Base-by-base conservation (phyloP, 2,888 invertebrate genomes). In the Prionchulus punctatus region DNA sequence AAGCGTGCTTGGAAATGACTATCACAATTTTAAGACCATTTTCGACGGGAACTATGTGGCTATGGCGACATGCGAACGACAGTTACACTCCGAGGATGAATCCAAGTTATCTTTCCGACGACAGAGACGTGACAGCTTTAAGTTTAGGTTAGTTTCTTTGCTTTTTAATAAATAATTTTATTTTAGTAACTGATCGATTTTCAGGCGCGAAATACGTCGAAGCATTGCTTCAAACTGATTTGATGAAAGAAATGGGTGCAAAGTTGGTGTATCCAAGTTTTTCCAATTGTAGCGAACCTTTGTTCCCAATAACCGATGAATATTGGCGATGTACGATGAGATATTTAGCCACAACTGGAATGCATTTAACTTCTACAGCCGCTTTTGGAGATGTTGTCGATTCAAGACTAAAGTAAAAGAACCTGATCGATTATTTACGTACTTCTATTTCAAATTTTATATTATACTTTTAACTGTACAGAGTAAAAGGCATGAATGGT, bases 41-140 rank as follows among this genome's bases (percentile, higher is more conserved):
- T 43, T 54, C 54, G 2, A 30, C 30, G 26, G 60, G 59, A 15
- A 59, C 59, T 1, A 58, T 59, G 59, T 59, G 59, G 59, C 12
- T 59, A 18, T 55, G 57, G 55, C 50, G 58, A 4, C 25, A 27
- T 18, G 26, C 43, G 23, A 53, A 59, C 26, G 57, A 25, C 25
- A 56, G 53, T 15, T 18, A 25, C 2, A 27, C 12, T 27, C 57
- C 59, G n/a, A 43, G 43, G 1, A 50, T 57, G n/a, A 55, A 59
- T 28, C 59, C 59, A 28, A 28, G 52, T 30, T 59, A 59, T 45
- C 30, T 59, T 28, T n/a, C 43, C 1, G 59, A 59, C 30, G 28
- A 57, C 18, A 42, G 57, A 1, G 59, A 59, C 36, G 12, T 55
- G n/a, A 51, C 23, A 26, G 21, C 57, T 1, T 36, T 59, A 1